Base-by-base conservation (phyloP, 2,113 vertebrate genomes). In the Seriola dumerili region DNA sequence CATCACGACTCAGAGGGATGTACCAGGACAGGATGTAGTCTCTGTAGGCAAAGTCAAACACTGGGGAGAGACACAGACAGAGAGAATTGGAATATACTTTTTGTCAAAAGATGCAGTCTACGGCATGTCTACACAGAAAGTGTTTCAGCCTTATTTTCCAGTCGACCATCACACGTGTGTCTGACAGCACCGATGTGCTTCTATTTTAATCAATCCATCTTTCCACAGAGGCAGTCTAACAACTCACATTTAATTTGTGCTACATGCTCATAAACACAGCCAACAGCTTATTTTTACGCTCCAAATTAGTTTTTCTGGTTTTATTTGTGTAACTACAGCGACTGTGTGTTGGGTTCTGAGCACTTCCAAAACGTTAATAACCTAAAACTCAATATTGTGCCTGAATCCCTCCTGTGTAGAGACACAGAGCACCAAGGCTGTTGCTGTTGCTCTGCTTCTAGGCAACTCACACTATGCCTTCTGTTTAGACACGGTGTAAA, bases 21-120 rank as follows among this genome's bases (percentile, higher is more conserved):
- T 99, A 99, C 98, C 98, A 99, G 69, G 97, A 97, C 84, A 98
- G 94, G 86, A 99, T 94, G 80, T 99, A 99, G 94, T 99, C 98
- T 94, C 98, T 95, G 68, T 98, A 99, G 90, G 96, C 96, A 88
- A 96, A 97, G 96, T 99, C 98, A 78, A 99, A 99, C 91, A 99
- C 98, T 99, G 80, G 73, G 79, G 58, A 61, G 72, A 86, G 85
- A 91, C 12, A 92, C 21, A 89, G 32, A 78, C 32, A 77, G 21
- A 88, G 72, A 75, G 54, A 54, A 63, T 0, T 40, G 1, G 36
- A 48, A 57, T 44, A 48, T 32, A 1, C 12, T 12, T 61, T 70
- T 25, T 73, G 4, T 3, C 1, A 29, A 17, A 54, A 10, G 14
- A 54, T 67, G 25, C 25, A 59, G 4, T 42, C 8, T 21, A 17